Evolutionary conservation across 2,888 invertebrate species (phyloP).

Genomic region (Cetonia aurata): DNA sequence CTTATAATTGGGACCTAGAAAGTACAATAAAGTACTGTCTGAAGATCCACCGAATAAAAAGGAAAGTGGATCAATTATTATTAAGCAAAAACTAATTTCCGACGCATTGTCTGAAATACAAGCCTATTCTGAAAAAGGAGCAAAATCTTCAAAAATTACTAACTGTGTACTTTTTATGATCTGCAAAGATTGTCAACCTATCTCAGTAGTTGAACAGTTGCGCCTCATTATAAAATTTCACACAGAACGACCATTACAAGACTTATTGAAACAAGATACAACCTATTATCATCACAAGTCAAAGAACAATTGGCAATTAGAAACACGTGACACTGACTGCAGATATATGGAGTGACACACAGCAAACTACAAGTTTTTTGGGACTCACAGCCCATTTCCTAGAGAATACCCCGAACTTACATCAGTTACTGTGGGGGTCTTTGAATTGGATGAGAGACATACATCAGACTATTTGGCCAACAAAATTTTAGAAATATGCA

Average conservation of each 20-base stretch:
- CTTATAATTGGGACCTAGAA: too few species aligned
- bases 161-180: background rate
- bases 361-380: conserved; percentile 1
- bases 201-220: background rate
- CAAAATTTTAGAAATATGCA: background rate
- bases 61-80: too few species aligned
- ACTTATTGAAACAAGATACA: background rate
- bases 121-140: too few species aligned
- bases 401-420: background rate
- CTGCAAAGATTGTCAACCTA: background rate
- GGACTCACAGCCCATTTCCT: background rate
- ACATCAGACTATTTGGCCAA: background rate
- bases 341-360: background rate
- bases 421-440: background rate
- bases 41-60: too few species aligned
- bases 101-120: too few species aligned
- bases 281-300: background rate
- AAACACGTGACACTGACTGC: background rate
- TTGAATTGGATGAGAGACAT: background rate
- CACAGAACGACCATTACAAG: background rate
- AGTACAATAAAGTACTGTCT: too few species aligned
- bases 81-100: too few species aligned
- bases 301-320: background rate
- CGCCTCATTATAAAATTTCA: background rate
- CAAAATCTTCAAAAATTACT: conserved; percentile 1